Conservation (phyloP, 1,140 invertebrate species). For the Hesperophylax magnus region DNA sequence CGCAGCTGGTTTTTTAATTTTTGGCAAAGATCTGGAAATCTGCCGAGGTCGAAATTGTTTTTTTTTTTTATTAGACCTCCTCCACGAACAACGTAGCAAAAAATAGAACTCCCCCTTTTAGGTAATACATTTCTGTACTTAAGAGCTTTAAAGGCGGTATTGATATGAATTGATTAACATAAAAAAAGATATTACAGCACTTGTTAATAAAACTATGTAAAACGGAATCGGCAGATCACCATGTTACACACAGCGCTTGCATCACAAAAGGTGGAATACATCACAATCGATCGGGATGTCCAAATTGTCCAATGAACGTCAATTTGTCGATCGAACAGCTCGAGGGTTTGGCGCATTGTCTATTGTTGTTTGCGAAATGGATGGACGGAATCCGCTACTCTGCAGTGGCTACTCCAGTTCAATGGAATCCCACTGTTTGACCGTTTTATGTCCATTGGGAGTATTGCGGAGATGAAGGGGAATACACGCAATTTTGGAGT, state of each 20-base stretch:
- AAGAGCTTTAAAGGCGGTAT: too few species aligned
- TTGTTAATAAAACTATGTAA: neutral
- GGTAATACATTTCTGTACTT: too few species aligned
- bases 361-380: slow-evolving; percentile 18
- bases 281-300: neutral
- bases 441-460: slow-evolving; percentile 18
- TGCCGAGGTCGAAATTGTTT: too few species aligned
- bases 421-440: too few species aligned
- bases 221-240: neutral
- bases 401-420: neutral
- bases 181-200: too few species aligned
- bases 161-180: too few species aligned
- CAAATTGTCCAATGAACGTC: neutral
- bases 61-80: too few species aligned
- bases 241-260: neutral
- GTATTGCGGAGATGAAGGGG: neutral
- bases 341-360: slow-evolving; percentile 19
- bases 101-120: too few species aligned
- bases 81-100: too few species aligned
- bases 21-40: too few species aligned
- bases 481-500: neutral
- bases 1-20: too few species aligned
- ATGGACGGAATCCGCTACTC: neutral
- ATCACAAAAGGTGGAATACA: neutral
- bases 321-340: neutral